Conservation (phyloP, 2,113 vertebrate species). For the Rhinolophus sinicus region DNA sequence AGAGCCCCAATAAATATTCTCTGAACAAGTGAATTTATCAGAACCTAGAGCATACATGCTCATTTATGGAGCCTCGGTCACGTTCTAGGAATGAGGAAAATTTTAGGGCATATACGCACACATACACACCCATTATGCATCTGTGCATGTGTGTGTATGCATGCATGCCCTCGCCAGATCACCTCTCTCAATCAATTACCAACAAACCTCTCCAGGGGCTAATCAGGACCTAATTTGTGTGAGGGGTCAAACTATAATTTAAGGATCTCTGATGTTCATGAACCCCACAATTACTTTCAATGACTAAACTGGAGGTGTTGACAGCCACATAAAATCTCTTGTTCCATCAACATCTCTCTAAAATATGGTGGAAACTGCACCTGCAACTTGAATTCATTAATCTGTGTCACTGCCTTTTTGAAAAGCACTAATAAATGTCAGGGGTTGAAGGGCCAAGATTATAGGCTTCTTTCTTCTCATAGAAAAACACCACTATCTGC, state of each 20-base stretch:
- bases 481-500: neutral
- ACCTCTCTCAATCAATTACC: neutral
- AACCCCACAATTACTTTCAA: slow-evolving; percentile 61
- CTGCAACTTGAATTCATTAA: slow-evolving; percentile 36
- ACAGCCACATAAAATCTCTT: slow-evolving; percentile 25
- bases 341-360: neutral
- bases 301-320: neutral
- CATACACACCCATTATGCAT: neutral
- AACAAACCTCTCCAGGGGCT: neutral
- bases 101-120: neutral
- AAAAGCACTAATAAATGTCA: slow-evolving; percentile 59
- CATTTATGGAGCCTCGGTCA: neutral
- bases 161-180: fast-evolving
- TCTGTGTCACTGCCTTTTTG: neutral
- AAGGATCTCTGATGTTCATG: slow-evolving; percentile 33
- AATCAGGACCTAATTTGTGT: slow-evolving; percentile 18
- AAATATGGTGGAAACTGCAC: neutral
- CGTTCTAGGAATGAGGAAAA: neutral
- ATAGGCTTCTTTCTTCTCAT: slow-evolving; percentile 33
- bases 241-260: slow-evolving; percentile 44
- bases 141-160: too few species aligned
- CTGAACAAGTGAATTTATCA: neutral
- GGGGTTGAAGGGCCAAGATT: neutral
- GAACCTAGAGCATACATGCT: neutral
- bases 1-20: neutral